Base-by-base conservation (phyloP, 2,797 vertebrate species). In the Galagoides demidoff region DNA sequence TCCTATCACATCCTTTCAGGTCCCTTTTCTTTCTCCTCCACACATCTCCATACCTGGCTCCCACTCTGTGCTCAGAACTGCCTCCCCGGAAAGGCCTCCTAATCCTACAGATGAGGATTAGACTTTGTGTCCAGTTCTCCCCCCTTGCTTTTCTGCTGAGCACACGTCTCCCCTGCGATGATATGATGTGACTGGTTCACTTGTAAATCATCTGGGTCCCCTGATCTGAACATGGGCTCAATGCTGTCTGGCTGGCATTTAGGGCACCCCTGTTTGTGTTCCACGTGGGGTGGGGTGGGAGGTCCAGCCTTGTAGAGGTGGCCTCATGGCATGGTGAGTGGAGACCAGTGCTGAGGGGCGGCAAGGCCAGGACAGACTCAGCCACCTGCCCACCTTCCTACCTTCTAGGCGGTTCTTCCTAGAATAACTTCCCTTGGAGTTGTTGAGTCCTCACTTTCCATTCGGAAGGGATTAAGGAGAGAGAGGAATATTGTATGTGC, bases 181-280 rank as follows among this genome's bases (percentile, higher is more conserved):
- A 6, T 20, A 0, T 0, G 19, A 55, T 31, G 23, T 3, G 9
- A 0, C 31, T 27, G 5, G 71, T 49, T 66, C 45, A 1, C 25
- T 55, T 49, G 37, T 31, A 23, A 45, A 25, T 68, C 0, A 5
- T 34, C 74, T 3, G 22, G 84, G 55, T 63, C 19, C 29, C 31
- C 49, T 16, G 49, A 52, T 52, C 49, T 17, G 49, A 14, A 14
- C 49, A 52, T 14, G 16, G 64, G 16, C 34, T 45, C 3, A 0
- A 59, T 39, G 34, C 39, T 0, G 0, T 43, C n/a, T 22, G 23
- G 14, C n/a, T 0, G 5, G 37, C 37, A 1, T 0, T 3, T 4
- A 19, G 17, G 68, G 27, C 11, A 23, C 61, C 43, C 23, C 6
- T 4, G 23, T 2, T 37, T 61, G 22, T 14, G 27, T 27, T 39